A percentile compares a stretch with the other conserved stretches of the same genome.
Evolutionary conservation across 2,888 invertebrate genomes (phyloP).

Genomic region (Apodemia mormo): DNA sequence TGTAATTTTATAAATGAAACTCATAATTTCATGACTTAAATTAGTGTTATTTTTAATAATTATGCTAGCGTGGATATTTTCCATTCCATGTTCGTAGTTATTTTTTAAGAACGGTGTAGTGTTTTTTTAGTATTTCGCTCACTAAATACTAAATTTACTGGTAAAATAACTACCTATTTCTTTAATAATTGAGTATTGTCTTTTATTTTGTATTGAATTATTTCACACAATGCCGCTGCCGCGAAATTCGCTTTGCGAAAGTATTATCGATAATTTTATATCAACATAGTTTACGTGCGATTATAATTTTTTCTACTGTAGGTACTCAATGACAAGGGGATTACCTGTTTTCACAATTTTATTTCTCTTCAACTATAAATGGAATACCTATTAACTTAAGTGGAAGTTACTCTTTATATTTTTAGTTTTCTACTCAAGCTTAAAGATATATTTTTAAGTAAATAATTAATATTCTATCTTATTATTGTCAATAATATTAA

Average conservation of each 20-base stretch:
- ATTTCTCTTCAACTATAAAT: not conserved
- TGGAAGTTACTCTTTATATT: not conserved
- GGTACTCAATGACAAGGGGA: not conserved
- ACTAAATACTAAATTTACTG: not conserved
- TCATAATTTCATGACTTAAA: slow-evolving; percentile 22
- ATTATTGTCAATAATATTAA: not conserved
- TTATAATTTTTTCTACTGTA: not conserved
- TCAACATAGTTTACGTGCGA: not conserved
- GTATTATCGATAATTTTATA: slow-evolving; percentile 18
- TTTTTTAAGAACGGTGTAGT: slow-evolving; percentile 26
- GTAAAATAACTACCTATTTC: not conserved
- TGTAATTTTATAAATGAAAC: slow-evolving; percentile 22
- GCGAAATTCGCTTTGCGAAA: slow-evolving; percentile 45
- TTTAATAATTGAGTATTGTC: too few species aligned
- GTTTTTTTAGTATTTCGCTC: not conserved
- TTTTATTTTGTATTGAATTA: not conserved
- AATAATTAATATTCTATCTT: not conserved
- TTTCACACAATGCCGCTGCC: slow-evolving; percentile 31
- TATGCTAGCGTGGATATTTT: slow-evolving; percentile 44
- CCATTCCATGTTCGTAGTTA: slow-evolving; percentile 37
- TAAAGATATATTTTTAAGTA: not conserved
- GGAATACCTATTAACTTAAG: not conserved
- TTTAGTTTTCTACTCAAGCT: not conserved
- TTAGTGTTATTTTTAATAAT: slow-evolving; percentile 24
- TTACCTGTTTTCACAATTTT: not conserved